Base-by-base conservation (phyloP, 1,140 invertebrate species). In the Dendroctonus valens region DNA sequence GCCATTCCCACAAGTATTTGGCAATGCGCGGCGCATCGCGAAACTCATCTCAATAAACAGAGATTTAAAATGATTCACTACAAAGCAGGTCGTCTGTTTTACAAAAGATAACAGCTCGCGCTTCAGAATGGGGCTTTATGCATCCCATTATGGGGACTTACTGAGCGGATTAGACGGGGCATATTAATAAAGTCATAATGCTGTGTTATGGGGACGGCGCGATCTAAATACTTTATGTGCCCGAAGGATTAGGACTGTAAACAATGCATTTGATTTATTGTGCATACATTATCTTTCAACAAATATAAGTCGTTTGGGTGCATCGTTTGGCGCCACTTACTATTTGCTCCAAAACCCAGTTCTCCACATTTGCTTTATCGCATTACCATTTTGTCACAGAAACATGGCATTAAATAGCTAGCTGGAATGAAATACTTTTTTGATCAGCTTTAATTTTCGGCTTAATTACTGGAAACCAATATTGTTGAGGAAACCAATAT, bases 81-180 rank as follows among this genome's bases (percentile, higher is more conserved):
- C 73, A 77, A 77, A 76, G 74, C 76, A 74, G 75, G 75, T 78
- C 76, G 76, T 78, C 76, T 78, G 76, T 75, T 76, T 75, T 78
- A 78, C 76, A 78, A 78, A 78, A 78, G 76, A 78, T 78, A 78
- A 78, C 76, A 76, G 74, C 70, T 67, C 69, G 67, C 70, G 70
- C 69, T 69, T 68, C 68, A 69, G 73, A 74, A 75, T 69, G 70
- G 70, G 68, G 73, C 73, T 72, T 71, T 73, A 72, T 74, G 73
- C 64, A 63, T 64, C 65, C 71, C 69, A 71, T 75, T 75, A 75
- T 73, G 69, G 72, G 63, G 72, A 69, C 69, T 69, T 70, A 71
- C 55, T 60, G 59, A 60, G 64, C 66, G 70, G 74, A 73, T 75
- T 75, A 75, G 72, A 69, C 69, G 59, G 62, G 72, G 72, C 70